Evolutionary conservation across 2,113 vertebrate species (phyloP), one percentile per base, ranked within the genome.

Genomic region (Zapus hudsonius): DNA sequence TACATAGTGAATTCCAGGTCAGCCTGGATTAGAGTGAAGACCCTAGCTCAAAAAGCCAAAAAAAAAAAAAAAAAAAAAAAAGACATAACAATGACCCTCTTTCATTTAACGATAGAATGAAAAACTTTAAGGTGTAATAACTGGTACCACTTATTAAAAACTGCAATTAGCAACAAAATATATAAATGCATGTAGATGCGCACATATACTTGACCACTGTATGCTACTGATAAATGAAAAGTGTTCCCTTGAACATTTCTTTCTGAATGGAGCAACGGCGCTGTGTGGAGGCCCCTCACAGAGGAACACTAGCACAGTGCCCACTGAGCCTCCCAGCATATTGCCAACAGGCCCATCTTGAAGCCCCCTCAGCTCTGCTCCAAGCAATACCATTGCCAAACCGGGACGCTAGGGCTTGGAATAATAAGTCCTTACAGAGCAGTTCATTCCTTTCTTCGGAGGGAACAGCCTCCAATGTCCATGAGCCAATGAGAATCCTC

Each of bases 181-280:
- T 44, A 5, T 47, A 29, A 29, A 33, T 76, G 23, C 59, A 6
- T 5, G 63, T 13, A 20, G 0, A 22, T 7, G 10, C 5, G 33
- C 15, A 61, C 4, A 40, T 42, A 23, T n/a, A 36, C 47, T 87
- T 90, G 57, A 20, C 67, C 47, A 47, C 67, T 36, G 10, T 31
- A 63, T 76, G 27, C 11, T 87, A 57, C 59, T 63, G 44, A 47
- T 38, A 94, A 91, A 70, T 52, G 22, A 78, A 91, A 87, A 67
- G 47, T 72, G 38, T 64, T 88, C 69, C 61, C 38, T n/a, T 52
- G 40, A 74, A 38, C 23, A 57, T 73, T n/a, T 82, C 31, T 73
- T 3, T 69, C 36, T 81, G 61, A 72, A 84, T 76, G 16, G 29
- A 84, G 47, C 10, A 66, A 13, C 1, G 22, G 25, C n/a, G 42